Percentiles rank a stretch among this genome's conserved stretches.
phyloP scores from a whole-genome alignment of 2,888 invertebrate genomes.

The Plemyria rubiginata region DNA sequence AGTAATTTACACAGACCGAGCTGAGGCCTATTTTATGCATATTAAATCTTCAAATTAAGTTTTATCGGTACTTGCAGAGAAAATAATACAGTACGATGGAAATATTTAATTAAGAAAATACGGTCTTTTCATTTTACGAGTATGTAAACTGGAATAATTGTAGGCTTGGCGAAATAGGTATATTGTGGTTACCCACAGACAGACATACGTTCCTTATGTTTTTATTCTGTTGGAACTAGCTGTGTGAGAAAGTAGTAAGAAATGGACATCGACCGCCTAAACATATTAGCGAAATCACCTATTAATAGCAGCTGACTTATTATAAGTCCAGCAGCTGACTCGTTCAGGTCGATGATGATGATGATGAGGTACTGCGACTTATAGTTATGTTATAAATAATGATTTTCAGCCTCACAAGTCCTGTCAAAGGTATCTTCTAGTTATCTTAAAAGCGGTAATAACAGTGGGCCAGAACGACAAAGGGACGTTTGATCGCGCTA shows the following conservation, averaged over 20 bases:
- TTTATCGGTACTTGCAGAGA: constrained; percentile 25
- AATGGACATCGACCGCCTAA: too few relatives aligned
- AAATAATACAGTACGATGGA: constrained; percentile 3
- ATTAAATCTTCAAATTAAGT: constrained; percentile 35
- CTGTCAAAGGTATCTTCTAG: background rate
- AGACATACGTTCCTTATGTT: too few relatives aligned
- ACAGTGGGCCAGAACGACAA: constrained; percentile 3
- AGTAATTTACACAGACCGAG: constrained; percentile 31
- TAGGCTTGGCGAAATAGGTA: background rate
- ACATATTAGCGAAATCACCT: too few relatives aligned
- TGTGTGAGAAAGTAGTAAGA: too few relatives aligned
- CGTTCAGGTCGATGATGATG: too few relatives aligned
- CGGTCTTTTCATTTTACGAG: background rate
- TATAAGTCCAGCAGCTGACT: too few relatives aligned
- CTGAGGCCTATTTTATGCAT: constrained; percentile 36
- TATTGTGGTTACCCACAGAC: too few relatives aligned
- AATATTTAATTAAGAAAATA: background rate
- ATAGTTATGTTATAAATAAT: background rate
- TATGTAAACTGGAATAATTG: background rate
- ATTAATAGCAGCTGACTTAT: too few relatives aligned
- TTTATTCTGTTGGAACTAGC: too few relatives aligned
- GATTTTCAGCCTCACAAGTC: background rate
- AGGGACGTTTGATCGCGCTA: constrained; percentile 7
- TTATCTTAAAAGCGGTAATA: constrained; percentile 3
- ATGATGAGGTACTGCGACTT: too few relatives aligned